Percentiles rank a stretch among this genome's conserved stretches.
phyloP scores from a whole-genome alignment of 1,140 invertebrate genomes.

The Bicyclus anynana region DNA sequence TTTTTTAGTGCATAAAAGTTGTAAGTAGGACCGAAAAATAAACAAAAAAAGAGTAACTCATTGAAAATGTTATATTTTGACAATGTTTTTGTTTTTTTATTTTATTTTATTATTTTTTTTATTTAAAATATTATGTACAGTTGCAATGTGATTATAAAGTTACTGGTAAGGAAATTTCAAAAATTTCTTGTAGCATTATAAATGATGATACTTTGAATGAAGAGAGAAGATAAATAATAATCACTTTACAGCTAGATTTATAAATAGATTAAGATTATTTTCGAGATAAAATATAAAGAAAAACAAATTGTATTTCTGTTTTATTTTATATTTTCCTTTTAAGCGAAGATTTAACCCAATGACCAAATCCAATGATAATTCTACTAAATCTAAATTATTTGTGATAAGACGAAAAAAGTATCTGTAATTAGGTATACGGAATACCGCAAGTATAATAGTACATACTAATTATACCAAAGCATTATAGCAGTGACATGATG shows the following conservation, averaged over 20 bases:
- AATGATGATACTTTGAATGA: conserved; percentile 24
- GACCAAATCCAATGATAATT: neutral
- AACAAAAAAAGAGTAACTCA: conserved; percentile 28
- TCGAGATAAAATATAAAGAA: conserved; percentile 51
- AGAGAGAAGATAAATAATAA: conserved; percentile 26
- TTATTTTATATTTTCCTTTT: conserved; percentile 20
- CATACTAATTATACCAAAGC: too few relatives aligned
- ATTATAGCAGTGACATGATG: too few relatives aligned
- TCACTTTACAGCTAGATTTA: conserved; percentile 44
- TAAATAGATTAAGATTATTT: conserved; percentile 60
- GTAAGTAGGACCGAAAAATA: conserved; percentile 13
- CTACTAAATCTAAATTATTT: too few relatives aligned
- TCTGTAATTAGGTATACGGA: too few relatives aligned
- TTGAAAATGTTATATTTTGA: conserved; percentile 32
- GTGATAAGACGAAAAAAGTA: too few relatives aligned
- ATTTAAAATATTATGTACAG: conserved; percentile 21
- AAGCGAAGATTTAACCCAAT: neutral
- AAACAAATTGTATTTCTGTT: conserved; percentile 25
- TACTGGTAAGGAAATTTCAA: conserved; percentile 11
- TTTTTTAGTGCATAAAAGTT: conserved; percentile 22
- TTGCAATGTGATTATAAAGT: conserved; percentile 39
- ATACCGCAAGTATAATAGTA: too few relatives aligned
- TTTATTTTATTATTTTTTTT: conserved; percentile 22
- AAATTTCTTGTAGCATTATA: conserved; percentile 27
- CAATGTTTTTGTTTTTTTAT: conserved; percentile 32